These are phyloP conservation scores for Zelostemma sp. DNA, from an alignment of 1,140 invertebrate genomes.

Conservation along the genomic window DNA sequence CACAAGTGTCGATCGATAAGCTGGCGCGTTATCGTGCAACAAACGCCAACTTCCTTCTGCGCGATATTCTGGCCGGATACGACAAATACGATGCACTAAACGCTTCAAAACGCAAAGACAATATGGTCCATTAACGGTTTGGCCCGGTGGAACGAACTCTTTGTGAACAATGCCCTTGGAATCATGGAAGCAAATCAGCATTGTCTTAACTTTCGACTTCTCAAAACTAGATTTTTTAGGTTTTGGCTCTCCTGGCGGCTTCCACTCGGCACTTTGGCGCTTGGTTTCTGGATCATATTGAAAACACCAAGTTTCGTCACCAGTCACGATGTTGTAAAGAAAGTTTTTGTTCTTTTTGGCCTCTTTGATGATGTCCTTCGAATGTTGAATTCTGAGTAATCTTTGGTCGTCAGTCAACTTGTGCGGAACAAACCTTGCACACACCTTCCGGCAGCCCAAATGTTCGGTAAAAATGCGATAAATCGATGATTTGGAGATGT, in stretches of 20 bases:
- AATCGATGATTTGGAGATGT: too few relatives aligned
- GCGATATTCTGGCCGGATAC: neutral
- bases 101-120: slow-evolving; percentile 40
- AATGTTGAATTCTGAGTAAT: too few relatives aligned
- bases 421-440: too few relatives aligned
- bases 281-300: slow-evolving; percentile 45
- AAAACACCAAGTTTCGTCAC: slow-evolving; percentile 47
- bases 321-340: slow-evolving; percentile 23
- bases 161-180: slow-evolving; percentile 33
- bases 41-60: neutral
- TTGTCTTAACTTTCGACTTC: slow-evolving; percentile 8
- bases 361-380: too few relatives aligned
- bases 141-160: slow-evolving; percentile 42
- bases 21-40: neutral
- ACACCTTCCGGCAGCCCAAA: too few relatives aligned
- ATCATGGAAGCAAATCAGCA: slow-evolving; percentile 14
- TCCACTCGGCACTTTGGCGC: slow-evolving; percentile 28
- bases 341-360: neutral
- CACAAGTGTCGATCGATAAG: neutral
- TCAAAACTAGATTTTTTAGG: slow-evolving; percentile 5
- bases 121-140: slow-evolving; percentile 48
- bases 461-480: too few relatives aligned
- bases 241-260: slow-evolving; percentile 14
- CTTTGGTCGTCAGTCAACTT: too few relatives aligned
- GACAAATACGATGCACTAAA: slow-evolving; percentile 4